Conservation (phyloP, 2,797 vertebrate genomes). For the Acanthis flammea region DNA sequence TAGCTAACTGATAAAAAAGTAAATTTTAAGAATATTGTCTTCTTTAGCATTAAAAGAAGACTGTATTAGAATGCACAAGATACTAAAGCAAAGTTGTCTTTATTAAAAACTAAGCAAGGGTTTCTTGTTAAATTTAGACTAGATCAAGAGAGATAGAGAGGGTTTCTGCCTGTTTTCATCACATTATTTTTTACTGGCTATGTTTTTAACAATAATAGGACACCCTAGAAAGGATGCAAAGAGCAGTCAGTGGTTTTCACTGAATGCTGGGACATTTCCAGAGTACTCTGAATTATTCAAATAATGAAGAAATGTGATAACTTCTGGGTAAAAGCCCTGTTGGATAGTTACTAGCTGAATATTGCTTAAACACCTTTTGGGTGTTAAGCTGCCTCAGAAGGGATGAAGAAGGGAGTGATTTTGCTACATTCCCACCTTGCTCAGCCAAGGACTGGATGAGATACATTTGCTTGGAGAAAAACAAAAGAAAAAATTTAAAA, state of each 20-base stretch:
- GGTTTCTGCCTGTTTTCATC: constrained; percentile 3
- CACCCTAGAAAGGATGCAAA: not conserved
- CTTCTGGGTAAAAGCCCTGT: not conserved
- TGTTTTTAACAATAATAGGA: not conserved
- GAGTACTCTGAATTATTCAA: not conserved
- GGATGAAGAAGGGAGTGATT: not conserved
- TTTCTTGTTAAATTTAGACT: not conserved
- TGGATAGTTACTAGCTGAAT: not conserved
- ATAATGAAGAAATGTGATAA: not conserved
- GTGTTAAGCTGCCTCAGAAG: not conserved
- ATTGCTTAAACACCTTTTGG: not conserved
- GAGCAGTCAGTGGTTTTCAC: not conserved
- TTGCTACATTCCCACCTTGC: not conserved
- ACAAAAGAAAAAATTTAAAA: not conserved
- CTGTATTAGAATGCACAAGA: not conserved
- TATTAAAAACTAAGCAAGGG: not conserved
- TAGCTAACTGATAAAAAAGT: not conserved
- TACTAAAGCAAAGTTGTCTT: not conserved
- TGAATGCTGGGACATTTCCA: not conserved
- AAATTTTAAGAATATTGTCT: not conserved
- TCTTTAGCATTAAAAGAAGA: not conserved
- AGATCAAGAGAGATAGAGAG: not conserved
- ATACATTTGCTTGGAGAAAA: not conserved
- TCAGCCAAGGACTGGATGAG: not conserved
- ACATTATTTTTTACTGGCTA: not conserved